Conservation (phyloP, 2,797 vertebrate species). For the Sebastes steindachneri region DNA sequence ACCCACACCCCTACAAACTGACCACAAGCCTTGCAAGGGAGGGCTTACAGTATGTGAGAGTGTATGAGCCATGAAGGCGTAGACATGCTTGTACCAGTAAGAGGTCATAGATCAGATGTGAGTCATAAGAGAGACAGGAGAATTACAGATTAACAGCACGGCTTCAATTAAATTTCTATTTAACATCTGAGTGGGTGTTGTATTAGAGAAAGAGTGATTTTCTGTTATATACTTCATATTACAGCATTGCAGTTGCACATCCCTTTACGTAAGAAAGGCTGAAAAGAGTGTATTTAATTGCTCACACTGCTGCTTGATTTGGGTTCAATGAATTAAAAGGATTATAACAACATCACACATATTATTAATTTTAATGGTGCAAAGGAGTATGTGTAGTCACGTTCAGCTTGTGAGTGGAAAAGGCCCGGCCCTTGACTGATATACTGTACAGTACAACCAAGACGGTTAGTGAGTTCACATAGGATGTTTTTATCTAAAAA, state of each 20-base stretch:
- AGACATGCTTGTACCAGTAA: background rate
- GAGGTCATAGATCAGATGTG: constrained; percentile 21
- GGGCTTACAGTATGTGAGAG: background rate
- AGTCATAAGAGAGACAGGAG: constrained; percentile 11
- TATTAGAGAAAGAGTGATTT: background rate
- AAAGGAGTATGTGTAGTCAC: background rate
- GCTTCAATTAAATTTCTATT: background rate
- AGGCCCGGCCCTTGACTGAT: too few species aligned
- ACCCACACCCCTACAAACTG: background rate
- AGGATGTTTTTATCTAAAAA: too few species aligned
- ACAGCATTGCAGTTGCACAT: background rate
- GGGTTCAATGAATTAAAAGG: background rate
- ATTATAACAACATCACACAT: background rate
- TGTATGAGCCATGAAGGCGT: constrained; percentile 21
- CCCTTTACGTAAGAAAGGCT: background rate
- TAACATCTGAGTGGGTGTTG: background rate
- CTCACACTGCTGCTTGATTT: background rate
- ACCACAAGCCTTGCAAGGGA: constrained; percentile 2
- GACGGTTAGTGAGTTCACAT: background rate
- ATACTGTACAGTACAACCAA: background rate
- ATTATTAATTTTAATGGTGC: background rate
- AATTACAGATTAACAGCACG: background rate
- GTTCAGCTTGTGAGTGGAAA: too few species aligned
- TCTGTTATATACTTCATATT: background rate
- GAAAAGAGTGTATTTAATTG: background rate